Base-by-base conservation (phyloP, 2,888 invertebrate species). In the Eudemis profundana region DNA sequence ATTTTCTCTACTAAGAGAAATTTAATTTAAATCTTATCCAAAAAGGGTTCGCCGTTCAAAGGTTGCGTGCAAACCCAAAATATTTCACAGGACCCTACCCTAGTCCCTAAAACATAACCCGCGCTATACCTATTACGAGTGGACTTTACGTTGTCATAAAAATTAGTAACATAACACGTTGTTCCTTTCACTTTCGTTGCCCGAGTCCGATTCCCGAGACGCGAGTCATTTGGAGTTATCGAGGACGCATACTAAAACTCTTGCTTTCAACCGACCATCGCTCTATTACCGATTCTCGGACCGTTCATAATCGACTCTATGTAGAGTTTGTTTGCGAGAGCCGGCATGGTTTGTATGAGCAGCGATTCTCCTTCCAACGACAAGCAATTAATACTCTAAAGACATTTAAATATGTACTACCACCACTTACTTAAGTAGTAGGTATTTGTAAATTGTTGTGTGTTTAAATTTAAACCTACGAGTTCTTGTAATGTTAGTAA, bases 131-230 rank as follows among this genome's bases (percentile, higher is more conserved):
- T n/a, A n/a, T 8, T 33, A 10, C 8, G n/a, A n/a, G n/a, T 21
- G 19, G 17, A 44, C 19, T 21, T 46, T 15, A 42, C 42, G 1
- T 29, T 19, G 23, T 15, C n/a, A 56, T 56, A 42, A 56, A 29
- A 44, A 29, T 19, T 3, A 29, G 42, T 44, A 56, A 29, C 29
- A 69, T 74, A 73, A 72, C 75, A 72, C 70, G 67, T 68, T 72
- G 75, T 78, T 81, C 79, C 86, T 89, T 89, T 90, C 89, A 86
- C 89, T 90, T 80, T 90, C 88, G 78, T 73, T 72, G 74, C 77
- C 81, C 77, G 79, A 82, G 84, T 85, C 81, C 81, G 82, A 84
- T 82, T 87, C 84, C 85, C 79, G 82, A 80, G 81, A 80, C 74
- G 72, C 83, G 77, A 83, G 81, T 82, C 83, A 84, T 87, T 87